A percentile compares a stretch with the other conserved stretches of the same genome.
phyloP scores from a whole-genome alignment of 2,113 vertebrate genomes.

The Pyrgilauda ruficollis region DNA sequence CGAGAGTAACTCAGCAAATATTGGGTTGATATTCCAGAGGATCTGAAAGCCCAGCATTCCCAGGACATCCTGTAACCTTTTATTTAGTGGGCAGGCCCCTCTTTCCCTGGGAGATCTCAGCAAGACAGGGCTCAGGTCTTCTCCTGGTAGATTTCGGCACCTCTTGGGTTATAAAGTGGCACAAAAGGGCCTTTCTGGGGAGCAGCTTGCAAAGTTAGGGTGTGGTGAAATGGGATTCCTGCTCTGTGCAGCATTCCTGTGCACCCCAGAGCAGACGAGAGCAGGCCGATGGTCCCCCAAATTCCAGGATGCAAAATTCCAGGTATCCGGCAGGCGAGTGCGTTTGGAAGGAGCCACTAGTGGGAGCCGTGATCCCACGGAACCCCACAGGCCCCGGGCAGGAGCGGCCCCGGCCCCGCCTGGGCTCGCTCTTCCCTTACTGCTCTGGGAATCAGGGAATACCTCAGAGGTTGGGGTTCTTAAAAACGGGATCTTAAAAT shows the following conservation, averaged over 20 bases:
- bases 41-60: not conserved
- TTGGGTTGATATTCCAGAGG: not conserved
- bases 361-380: conserved; percentile 15
- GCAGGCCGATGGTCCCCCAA: accelerated
- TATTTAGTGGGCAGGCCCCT: not conserved
- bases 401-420: accelerated
- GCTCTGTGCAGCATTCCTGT: no score
- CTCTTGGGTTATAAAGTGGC: accelerated
- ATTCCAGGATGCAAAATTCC: not conserved
- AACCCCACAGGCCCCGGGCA: not conserved
- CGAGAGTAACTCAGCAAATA: not conserved
- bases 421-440: accelerated
- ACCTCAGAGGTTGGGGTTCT: not conserved
- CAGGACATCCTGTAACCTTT: not conserved
- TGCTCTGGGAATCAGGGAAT: not conserved
- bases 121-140: not conserved
- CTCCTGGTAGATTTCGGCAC: accelerated
- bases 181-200: not conserved
- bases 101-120: not conserved
- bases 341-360: not conserved
- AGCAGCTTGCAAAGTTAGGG: not conserved
- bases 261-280: accelerated
- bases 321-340: accelerated
- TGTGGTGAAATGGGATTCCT: no score
- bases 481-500: not conserved